Conservation (phyloP, 30 jellyfish, hydroid and myxozoan species). For the Turritopsis dohrnii region DNA sequence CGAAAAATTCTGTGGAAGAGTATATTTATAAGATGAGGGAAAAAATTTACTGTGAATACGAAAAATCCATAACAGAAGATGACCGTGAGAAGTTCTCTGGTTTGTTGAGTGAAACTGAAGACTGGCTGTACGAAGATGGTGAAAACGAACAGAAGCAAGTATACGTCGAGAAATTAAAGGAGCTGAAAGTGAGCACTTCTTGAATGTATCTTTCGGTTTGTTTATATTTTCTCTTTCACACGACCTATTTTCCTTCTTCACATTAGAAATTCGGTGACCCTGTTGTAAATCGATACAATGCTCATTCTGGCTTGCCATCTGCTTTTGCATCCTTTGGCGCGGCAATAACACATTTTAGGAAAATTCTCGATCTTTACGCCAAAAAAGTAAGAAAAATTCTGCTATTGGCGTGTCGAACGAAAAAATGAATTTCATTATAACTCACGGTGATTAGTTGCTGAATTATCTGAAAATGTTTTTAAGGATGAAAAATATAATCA, state of each 20-base stretch:
- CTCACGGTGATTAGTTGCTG: too few species aligned
- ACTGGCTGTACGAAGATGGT: constrained; percentile 96
- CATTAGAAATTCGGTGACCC: constrained; percentile 76
- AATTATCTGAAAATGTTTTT: background rate
- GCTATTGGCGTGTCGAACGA: too few species aligned
- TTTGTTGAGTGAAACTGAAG: constrained; percentile 50
- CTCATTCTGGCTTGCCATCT: constrained; percentile 67
- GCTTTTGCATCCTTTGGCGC: constrained; percentile 73
- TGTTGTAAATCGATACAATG: constrained; percentile 50
- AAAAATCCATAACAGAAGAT: constrained; percentile 43
- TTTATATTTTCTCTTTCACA: background rate
- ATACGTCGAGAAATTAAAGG: constrained; percentile 67
- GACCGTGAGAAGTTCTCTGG: constrained; percentile 56
- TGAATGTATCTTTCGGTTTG: background rate
- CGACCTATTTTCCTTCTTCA: background rate
- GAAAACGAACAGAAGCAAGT: constrained; percentile 64
- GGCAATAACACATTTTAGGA: constrained; percentile 56
- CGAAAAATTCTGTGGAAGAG: constrained; percentile 81
- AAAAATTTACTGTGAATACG: constrained; percentile 34
- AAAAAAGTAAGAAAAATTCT: constrained; percentile 45
- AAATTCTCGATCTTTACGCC: constrained; percentile 57
- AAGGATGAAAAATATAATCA: constrained; percentile 83
- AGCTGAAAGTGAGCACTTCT: constrained; percentile 55
- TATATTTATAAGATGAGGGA: constrained; percentile 79
- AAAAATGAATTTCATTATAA: too few species aligned